Base-by-base conservation (phyloP, 1,140 invertebrate genomes). In the Acromyrmex heyeri region DNA sequence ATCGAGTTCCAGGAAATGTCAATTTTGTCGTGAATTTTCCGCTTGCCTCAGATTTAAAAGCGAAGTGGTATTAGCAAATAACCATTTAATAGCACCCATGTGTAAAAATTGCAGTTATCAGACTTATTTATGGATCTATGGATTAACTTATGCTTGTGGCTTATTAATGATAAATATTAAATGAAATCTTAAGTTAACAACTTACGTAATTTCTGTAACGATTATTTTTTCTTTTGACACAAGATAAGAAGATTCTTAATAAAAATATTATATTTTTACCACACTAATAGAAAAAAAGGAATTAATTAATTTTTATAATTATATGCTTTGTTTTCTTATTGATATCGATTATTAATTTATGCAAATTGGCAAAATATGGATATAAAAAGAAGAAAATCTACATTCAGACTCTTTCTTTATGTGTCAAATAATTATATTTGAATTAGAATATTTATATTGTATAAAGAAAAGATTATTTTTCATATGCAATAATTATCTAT, bases 41-140 rank as follows among this genome's bases (percentile, higher is more conserved):
- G 27, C 18, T 16, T 8, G 27, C 27, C 18, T 24, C n/a, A 53
- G n/a, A 79, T 65, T 67, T n/a, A 65, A 57, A n/a, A 64, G 24
- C 61, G 62, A 38, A 86, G 24, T 55, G 18, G 50, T 55, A n/a
- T 85, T n/a, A 30, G 62, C 24, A 86, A 38, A 86, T 86, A 70
- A 77, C 44, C 18, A 86, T 67, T 65, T 78, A 38, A 44, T 27
- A 3, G 10, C 0, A 83, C 48, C 21, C 18, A 55, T n/a, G 6
- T 70, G 4, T 75, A 62, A 85, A 87, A 86, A 69, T 87, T 69
- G 24, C 38, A 65, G n/a, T 38, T 10, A 18, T 12, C 27, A 18
- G 21, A 59, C n/a, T 48, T 76, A 38, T 77, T 27, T 61, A 8
- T 24, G 27, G 12, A 50, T 50, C 53, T 34, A 30, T 30, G 16